A percentile compares a stretch with the other conserved stretches of the same genome.
Conservation (phyloP, 1,140 invertebrate genomes). For the Drosophila truncata region DNA sequence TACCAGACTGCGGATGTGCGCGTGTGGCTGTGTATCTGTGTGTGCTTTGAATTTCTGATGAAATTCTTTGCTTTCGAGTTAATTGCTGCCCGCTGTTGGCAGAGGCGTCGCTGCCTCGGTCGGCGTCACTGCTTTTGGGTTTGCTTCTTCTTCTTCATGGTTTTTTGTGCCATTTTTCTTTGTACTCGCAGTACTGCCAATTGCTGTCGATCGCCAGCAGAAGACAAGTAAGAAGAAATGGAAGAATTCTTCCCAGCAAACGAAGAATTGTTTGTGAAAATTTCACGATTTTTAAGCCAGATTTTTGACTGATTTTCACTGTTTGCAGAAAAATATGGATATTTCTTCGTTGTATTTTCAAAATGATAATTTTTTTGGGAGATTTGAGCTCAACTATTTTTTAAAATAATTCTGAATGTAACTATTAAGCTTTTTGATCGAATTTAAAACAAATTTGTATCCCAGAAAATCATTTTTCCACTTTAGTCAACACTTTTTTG, state of each 20-base stretch:
- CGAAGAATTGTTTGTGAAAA: neutral
- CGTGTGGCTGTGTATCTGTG: constrained; percentile 48
- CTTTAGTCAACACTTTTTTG: no score
- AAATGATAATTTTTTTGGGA: neutral
- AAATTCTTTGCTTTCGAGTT: constrained; percentile 84
- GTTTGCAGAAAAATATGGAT: no score
- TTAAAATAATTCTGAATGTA: neutral
- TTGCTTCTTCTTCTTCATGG: neutral
- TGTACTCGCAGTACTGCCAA: constrained; percentile 53
- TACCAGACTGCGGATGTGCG: constrained; percentile 8
- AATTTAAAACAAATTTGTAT: neutral
- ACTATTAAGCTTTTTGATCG: neutral
- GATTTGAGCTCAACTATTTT: neutral
- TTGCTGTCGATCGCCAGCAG: constrained; percentile 54
- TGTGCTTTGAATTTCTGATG: constrained; percentile 84
- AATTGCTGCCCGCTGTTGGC: constrained; percentile 64
- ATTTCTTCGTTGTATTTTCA: no score
- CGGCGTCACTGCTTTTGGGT: constrained; percentile 20
- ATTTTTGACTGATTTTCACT: constrained; percentile 6
- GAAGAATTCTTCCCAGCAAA: constrained; percentile 22
- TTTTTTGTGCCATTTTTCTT: constrained; percentile 78
- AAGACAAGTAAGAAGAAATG: constrained; percentile 14
- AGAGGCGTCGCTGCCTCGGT: constrained; percentile 38
- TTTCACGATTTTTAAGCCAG: constrained; percentile 10
- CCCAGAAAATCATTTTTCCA: neutral